Conservation (phyloP, 2,797 vertebrate species). For the Pitangus sulphuratus region DNA sequence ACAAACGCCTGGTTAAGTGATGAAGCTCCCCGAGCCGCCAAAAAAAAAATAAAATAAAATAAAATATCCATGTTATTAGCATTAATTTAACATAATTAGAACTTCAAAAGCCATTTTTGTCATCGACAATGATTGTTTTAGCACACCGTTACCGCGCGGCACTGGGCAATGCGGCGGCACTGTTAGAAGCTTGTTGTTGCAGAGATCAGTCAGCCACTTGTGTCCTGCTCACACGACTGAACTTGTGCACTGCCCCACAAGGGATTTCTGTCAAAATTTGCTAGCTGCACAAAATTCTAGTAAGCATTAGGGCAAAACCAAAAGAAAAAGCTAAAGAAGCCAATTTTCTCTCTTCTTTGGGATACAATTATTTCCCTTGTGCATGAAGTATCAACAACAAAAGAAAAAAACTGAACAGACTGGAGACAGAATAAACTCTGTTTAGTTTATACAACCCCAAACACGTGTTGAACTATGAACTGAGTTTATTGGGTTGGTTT, state of each 20-base stretch:
- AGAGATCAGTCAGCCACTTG: constrained; percentile 68
- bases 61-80: constrained; percentile 79
- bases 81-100: constrained; percentile 86
- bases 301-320: constrained; percentile 86
- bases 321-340: constrained; percentile 80
- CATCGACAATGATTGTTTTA: constrained; percentile 84
- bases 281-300: constrained; percentile 86
- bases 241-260: constrained; percentile 75
- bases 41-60: constrained; percentile 76
- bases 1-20: constrained; percentile 82
- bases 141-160: constrained; percentile 71
- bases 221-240: constrained; percentile 71
- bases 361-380: constrained; percentile 97
- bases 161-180: constrained; percentile 71
- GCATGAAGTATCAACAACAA: constrained; percentile 84
- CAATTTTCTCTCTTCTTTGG: constrained; percentile 82
- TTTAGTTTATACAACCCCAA: constrained; percentile 77
- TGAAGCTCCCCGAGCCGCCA: constrained; percentile 82
- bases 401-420: constrained; percentile 75
- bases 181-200: constrained; percentile 76
- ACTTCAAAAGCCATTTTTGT: constrained; percentile 83
- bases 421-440: constrained; percentile 76
- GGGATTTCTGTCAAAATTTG: constrained; percentile 70
- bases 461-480: constrained; percentile 76
- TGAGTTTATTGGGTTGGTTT: constrained; percentile 77